These are phyloP conservation scores for Drosophila subobscura DNA, from an alignment of 1,140 invertebrate genomes.

Conservation along the genomic window DNA sequence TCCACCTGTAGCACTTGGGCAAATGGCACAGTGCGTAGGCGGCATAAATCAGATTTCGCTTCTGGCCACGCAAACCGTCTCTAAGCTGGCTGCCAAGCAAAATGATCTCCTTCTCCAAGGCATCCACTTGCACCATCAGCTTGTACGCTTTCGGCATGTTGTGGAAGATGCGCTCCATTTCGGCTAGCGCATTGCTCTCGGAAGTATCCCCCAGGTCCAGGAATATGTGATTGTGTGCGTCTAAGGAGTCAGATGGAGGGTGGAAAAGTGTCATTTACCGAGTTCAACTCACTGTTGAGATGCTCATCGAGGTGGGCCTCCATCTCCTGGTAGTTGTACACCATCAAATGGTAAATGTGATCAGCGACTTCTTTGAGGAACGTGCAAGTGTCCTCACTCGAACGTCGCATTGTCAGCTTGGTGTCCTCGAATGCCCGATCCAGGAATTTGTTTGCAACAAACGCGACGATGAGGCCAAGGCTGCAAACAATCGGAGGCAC, in stretches of 20 bases:
- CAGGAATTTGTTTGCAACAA: conserved; percentile 92
- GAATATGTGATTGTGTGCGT: conserved; percentile 84
- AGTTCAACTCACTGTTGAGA: conserved; percentile 85
- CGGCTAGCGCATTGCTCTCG: conserved; percentile 89
- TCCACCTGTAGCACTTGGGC: conserved; percentile 67
- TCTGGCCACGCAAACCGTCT: conserved; percentile 88
- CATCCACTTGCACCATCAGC: conserved; percentile 87
- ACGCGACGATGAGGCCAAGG: conserved; percentile 92
- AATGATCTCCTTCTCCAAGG: conserved; percentile 86
- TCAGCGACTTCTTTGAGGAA: conserved; percentile 88
- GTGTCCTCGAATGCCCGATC: conserved; percentile 88
- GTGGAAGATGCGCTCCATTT: conserved; percentile 88
- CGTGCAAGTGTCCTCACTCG: conserved; percentile 87
- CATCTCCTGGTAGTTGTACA: conserved; percentile 89
- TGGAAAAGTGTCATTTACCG: background rate
- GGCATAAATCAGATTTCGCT: conserved; percentile 84
- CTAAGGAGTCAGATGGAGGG: conserved; percentile 27
- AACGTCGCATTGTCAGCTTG: conserved; percentile 85
- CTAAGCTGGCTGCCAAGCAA: conserved; percentile 87
- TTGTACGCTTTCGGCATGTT: conserved; percentile 87
- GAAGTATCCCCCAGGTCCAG: conserved; percentile 88
- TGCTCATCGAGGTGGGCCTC: conserved; percentile 87
- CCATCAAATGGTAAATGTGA: conserved; percentile 87
- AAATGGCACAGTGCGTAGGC: conserved; percentile 22
- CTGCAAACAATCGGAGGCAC: conserved; percentile 27